Evolutionary conservation across 1,140 invertebrate genomes (phyloP).

Genomic region (Drosophila bocqueti): DNA sequence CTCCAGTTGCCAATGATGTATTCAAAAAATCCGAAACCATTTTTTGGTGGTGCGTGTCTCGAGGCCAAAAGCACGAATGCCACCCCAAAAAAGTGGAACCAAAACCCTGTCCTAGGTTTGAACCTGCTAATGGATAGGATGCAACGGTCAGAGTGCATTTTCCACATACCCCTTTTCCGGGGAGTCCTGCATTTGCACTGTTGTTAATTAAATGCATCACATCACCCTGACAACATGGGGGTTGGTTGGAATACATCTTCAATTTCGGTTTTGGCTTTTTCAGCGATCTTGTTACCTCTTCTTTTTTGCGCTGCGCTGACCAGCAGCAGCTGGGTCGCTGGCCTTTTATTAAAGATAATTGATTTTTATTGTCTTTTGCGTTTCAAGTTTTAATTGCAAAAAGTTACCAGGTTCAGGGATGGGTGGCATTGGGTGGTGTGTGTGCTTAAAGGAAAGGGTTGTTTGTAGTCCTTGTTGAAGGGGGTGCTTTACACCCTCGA

Average conservation of each 20-base stretch:
- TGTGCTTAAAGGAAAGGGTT: conserved; percentile 34
- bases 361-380: conserved; percentile 75
- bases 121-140: conserved; percentile 49
- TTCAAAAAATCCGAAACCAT: conserved; percentile 49
- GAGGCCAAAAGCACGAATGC: conserved; percentile 22
- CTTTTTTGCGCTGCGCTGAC: conserved; percentile 3
- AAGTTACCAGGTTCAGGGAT: conserved; percentile 41
- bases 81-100: conserved; percentile 20
- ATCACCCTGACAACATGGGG: conserved; percentile 25
- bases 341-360: conserved; percentile 72
- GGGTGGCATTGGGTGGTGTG: not conserved
- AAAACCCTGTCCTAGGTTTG: conserved; percentile 8
- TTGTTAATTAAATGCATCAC: conserved; percentile 72
- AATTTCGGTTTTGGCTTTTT: conserved; percentile 45
- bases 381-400: conserved; percentile 75
- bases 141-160: conserved; percentile 56
- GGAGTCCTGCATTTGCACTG: conserved; percentile 7
- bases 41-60: conserved; percentile 51
- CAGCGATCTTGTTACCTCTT: conserved; percentile 14
- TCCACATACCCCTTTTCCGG: conserved; percentile 2
- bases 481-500: conserved; percentile 28
- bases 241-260: conserved; percentile 23
- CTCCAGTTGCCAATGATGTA: conserved; percentile 40
- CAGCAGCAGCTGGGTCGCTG: conserved; percentile 26
- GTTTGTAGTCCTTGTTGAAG: conserved; percentile 26